Base-by-base conservation (phyloP, 2,888 invertebrate genomes). In the Synanthedon vespiformis region DNA sequence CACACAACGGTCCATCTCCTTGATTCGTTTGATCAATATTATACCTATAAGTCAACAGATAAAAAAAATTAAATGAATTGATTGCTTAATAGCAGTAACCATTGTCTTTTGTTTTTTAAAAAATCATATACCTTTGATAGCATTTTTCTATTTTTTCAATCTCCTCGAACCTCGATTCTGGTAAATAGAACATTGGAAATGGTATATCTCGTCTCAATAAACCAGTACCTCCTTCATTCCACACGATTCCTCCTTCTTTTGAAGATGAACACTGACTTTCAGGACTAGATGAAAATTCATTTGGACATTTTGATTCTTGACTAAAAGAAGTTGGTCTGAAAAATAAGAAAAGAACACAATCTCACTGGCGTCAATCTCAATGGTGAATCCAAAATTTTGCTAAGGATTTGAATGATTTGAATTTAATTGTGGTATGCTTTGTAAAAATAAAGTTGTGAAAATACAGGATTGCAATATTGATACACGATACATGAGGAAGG, bases 171-270 rank as follows among this genome's bases (percentile, higher is more conserved):
- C 78, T 66, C n/a, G 77, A 64, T 40, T 72, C 72, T 2, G 88
- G 89, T 41, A 96, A 83, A 57, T 92, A 92, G 79, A 96, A 96
- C 62, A 97, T 93, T 0, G 97, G 96, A 67, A 97, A 95, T n/a
- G 93, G 92, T 69, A 95, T 94, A 67, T 97, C 93, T 64, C 91
- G 90, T 64, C 92, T 90, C 61, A 97, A 74, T 12, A 97, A 79
- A 2, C 92, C 92, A 12, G 92, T 92, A 8, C 96, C 97, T 60
- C 80, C 74, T 12, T 90, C 90, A 84, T 98, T 98, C 97, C 97
- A 98, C 0, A 89, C 88, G 93, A 94, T 93, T 0, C 89, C 87
- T 56, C 80, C 85, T 6, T 78, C 68, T 41, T 68, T 63, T 10
- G 81, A 72, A 54, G 90, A 80, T 48, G 90, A 88, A 51, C 87